A percentile compares a stretch with the other conserved stretches of the same genome.
Conservation (phyloP, 2,888 invertebrate species). For the Luffia ferchaultella region DNA sequence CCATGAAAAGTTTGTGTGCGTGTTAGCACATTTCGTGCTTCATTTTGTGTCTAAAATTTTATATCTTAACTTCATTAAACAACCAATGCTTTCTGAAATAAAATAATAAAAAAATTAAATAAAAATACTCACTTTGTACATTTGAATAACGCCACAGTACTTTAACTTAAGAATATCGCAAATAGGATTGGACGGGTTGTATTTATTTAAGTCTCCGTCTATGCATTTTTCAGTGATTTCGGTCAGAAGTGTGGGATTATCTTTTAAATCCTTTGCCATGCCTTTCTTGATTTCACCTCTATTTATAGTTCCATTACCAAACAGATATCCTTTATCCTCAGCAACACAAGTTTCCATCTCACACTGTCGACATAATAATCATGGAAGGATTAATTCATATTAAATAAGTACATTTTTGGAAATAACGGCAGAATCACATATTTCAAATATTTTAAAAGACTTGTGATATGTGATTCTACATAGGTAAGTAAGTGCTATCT, state of each 20-base stretch:
- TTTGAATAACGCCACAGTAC: not conserved
- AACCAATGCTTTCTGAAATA: too few relatives aligned
- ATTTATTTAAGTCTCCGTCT: not conserved
- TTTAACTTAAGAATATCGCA: not conserved
- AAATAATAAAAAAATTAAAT: too few relatives aligned
- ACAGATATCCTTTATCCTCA: not conserved
- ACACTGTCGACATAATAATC: not conserved
- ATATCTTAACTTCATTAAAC: too few relatives aligned
- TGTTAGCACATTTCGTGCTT: too few relatives aligned
- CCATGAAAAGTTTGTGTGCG: too few relatives aligned
- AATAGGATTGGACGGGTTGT: not conserved
- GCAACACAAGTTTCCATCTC: not conserved
- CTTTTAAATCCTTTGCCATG: not conserved
- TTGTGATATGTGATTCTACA: too few relatives aligned
- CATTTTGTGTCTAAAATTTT: too few relatives aligned
- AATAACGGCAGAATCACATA: too few relatives aligned
- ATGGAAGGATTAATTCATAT: too few relatives aligned
- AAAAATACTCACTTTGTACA: not conserved
- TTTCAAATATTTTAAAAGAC: too few relatives aligned
- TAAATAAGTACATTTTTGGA: too few relatives aligned
- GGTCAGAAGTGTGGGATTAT: not conserved
- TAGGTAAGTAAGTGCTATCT: too few relatives aligned
- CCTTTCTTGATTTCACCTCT: not conserved
- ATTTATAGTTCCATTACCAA: not conserved
- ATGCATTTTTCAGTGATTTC: not conserved